Base-by-base conservation (phyloP, 2,113 vertebrate genomes). In the Rhadina sibilatrix region DNA sequence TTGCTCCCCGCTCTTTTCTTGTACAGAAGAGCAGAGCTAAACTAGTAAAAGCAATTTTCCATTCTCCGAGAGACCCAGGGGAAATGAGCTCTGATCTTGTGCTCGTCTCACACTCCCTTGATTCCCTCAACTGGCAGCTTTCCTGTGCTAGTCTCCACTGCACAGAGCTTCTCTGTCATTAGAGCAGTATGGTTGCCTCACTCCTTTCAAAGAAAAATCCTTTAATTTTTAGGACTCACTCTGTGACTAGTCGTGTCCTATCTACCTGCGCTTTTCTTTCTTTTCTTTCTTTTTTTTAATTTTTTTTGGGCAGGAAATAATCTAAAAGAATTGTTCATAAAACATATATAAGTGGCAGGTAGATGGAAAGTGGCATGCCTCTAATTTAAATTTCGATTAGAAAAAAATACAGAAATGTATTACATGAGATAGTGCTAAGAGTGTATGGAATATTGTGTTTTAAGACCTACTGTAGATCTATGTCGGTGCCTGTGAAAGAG, bases 381-480 rank as follows among this genome's bases (percentile, higher is more conserved):
- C 93, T 97, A 90, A 96, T 97, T 98, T 98, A 98, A 97, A 97
- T 95, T 98, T 96, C 60, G 35, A 97, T 93, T 97, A 97, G 89
- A 96, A 97, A 95, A 98, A 97, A 97, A 98, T 90, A 90, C 82
- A 95, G 90, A 94, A 97, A 92, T 97, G 90, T 94, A 94, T 98
- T 96, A 97, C 93, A 91, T 75, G 96, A 97, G 84, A 75, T 97
- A 96, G 84, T 94, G 89, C 85, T 96, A 95, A 94, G 97, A 97
- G 89, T 96, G 92, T 98, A 83, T 82, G 89, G 97, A 98, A 98
- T 97, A 98, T 96, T 97, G 96, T 98, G 95, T 97, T 98, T 98
- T 98, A 98, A 98, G 97, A 97, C 91, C 95, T 96, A 95, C 92
- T 92, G 97, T 97, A 98, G 97, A 98, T 98, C 97, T 98, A 90